Evolutionary conservation across 35 echinoderm and acorn worm genomes (phyloP).

Genomic region (Amphiura filiformis): DNA sequence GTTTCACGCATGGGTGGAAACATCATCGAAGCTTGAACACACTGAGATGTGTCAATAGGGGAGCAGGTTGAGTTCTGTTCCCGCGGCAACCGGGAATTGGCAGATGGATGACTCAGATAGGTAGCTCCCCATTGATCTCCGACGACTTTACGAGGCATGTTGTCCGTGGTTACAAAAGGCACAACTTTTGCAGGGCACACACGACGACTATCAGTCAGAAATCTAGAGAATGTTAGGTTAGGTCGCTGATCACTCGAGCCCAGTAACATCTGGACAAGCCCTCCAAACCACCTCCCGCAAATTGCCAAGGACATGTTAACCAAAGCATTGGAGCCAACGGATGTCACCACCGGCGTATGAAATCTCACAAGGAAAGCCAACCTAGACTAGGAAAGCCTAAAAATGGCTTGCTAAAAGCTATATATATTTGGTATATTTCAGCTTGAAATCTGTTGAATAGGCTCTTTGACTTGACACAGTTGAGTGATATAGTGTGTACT

Average conservation of each 20-base stretch:
- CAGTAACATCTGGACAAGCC: neutral
- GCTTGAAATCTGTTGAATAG: no score
- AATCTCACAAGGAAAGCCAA: no score
- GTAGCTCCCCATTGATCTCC: neutral
- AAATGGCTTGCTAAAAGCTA: no score
- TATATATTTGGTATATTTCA: no score
- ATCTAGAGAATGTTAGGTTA: neutral
- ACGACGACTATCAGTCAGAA: neutral
- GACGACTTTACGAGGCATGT: neutral
- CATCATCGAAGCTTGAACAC: neutral
- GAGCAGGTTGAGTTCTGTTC: neutral
- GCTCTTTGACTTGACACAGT: no score
- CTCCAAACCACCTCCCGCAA: neutral
- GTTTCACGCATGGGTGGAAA: neutral
- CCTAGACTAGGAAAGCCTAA: no score
- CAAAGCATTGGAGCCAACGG: neutral
- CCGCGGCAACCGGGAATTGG: neutral
- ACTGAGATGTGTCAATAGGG: neutral
- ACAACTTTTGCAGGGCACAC: neutral
- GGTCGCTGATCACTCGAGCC: neutral
- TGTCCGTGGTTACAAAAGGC: neutral
- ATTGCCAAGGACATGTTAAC: neutral
- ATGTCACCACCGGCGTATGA: neutral
- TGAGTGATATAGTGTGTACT: no score
- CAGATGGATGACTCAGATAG: neutral